Evolutionary conservation across 2,888 invertebrate genomes (phyloP), one percentile per base, ranked within the genome.

Genomic region (Suillia variegata): DNA sequence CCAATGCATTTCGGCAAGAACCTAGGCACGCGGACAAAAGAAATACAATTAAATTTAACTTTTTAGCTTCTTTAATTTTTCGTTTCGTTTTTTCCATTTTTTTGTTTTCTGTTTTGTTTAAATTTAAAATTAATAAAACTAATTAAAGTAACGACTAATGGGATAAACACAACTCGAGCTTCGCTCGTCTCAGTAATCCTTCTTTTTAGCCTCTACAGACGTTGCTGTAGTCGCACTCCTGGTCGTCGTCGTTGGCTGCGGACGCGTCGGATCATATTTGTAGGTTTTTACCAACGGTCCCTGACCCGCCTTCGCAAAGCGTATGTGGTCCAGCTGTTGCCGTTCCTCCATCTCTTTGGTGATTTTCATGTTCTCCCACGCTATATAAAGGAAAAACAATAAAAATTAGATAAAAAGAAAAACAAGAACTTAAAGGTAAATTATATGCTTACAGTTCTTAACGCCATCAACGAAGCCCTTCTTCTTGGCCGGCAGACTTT

Each of bases 271-370:
- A 81, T 96, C 91, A 78, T 87, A 89, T 80, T 92, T 89, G 76
- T 87, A 97, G 0, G 97, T 97, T 82, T 94, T 96, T 34, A 89
- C 87, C 48, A 96, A 75, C 0, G 97, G 93, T 0, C 93, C 95
- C 76, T 88, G 88, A 12, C 96, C 97, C 1, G 96, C 94, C 78
- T 86, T 87, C 60, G 89, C 87, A 75, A 96, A 96, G 56, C 89
- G 87, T 65, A 91, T 84, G 70, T 89, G 88, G 79, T 96, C 95
- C 64, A 90, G 80, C 62, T 88, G 83, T 70, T 88, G 86, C 58
- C 95, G 85, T 38, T 94, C 91, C 63, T 91, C 89, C 56, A 96
- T 81, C 76, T 93, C 90, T 75, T 85, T 87, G 0, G 89, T 85
- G 59, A 93, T 86, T 81, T 91, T 93, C 78, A 93, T 86, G 78